These are phyloP conservation scores for Uropsilus gracilis DNA, from an alignment of 2,113 vertebrate genomes.

Conservation along the genomic window DNA sequence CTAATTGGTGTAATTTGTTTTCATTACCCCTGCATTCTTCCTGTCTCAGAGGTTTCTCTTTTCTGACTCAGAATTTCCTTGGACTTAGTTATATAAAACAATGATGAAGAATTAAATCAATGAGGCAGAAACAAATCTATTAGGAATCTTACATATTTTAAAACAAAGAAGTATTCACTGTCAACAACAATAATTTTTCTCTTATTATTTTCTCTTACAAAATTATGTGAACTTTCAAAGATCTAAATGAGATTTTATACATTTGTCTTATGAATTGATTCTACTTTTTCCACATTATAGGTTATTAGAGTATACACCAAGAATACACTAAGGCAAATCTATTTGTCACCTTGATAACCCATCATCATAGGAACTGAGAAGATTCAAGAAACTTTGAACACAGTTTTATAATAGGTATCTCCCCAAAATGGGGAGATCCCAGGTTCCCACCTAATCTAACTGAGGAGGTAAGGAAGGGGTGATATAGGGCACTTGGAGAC, in stretches of 20 bases:
- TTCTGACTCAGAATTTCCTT: no score
- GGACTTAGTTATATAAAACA: constrained; percentile 9
- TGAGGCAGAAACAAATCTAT: not conserved
- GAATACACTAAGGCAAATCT: not conserved
- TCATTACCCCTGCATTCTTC: no score
- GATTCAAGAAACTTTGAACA: not conserved
- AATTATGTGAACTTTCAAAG: not conserved
- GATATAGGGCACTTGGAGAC: no score
- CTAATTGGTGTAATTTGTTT: no score
- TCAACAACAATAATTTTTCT: not conserved
- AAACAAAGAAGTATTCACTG: not conserved
- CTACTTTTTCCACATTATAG: not conserved
- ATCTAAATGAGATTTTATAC: not conserved
- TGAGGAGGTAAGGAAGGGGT: no score
- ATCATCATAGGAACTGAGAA: not conserved
- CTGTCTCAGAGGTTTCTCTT: no score
- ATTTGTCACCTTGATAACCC: not conserved
- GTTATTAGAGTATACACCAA: not conserved
- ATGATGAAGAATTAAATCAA: not conserved
- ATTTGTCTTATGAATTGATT: not conserved
- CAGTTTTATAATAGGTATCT: not conserved
- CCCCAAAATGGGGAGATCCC: no score
- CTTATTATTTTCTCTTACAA: not conserved
- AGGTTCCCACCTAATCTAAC: no score
- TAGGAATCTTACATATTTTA: not conserved